These are phyloP conservation scores for Scyliorhinus canicula DNA, from an alignment of 2,797 vertebrate species.

Conservation along the genomic window DNA sequence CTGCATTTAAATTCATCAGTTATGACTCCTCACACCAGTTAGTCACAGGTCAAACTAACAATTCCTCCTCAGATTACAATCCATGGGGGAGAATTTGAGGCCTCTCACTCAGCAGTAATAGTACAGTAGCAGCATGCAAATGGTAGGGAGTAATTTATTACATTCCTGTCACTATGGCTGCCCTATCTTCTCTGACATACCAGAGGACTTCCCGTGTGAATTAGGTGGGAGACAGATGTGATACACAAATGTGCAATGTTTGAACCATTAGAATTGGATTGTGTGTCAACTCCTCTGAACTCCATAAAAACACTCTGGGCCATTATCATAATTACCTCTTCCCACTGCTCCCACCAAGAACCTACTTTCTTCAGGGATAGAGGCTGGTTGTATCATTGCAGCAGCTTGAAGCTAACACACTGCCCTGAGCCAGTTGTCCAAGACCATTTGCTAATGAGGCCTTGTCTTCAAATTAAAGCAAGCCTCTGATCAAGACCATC, in stretches of 20 bases:
- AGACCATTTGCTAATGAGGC: neutral
- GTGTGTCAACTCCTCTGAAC: neutral
- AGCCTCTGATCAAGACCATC: too few species aligned
- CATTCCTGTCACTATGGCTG: neutral
- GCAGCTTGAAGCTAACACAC: neutral
- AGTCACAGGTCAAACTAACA: neutral
- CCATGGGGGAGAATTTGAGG: neutral
- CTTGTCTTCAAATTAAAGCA: neutral
- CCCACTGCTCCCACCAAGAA: neutral
- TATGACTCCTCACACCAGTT: neutral
- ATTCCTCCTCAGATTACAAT: neutral
- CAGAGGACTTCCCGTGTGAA: neutral
- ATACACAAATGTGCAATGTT: neutral
- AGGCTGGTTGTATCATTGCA: neutral
- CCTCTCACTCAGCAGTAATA: neutral
- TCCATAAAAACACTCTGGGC: neutral
- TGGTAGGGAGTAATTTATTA: too few species aligned
- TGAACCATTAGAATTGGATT: neutral
- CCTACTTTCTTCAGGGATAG: neutral
- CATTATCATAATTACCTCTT: neutral
- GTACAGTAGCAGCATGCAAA: neutral
- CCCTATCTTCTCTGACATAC: neutral
- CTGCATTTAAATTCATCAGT: neutral
- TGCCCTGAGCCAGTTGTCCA: neutral
- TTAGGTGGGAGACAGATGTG: too few species aligned